Conservation (phyloP, 2,888 invertebrate species). For the Amphipoea lucens region DNA sequence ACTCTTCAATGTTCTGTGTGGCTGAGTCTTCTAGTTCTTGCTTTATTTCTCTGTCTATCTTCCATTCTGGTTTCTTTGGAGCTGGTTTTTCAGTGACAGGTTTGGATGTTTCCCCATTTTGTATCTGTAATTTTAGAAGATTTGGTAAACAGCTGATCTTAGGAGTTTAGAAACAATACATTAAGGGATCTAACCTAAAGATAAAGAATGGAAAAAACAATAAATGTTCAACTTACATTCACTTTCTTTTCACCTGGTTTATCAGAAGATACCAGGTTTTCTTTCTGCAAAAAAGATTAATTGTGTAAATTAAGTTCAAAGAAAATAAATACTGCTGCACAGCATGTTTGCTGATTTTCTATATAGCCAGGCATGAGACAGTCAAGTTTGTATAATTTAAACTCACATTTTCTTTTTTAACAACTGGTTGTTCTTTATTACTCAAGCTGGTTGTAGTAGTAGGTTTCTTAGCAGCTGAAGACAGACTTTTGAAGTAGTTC, state of each 20-base stretch:
- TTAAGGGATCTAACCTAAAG: background rate
- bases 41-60: constrained; percentile 86
- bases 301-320: background rate
- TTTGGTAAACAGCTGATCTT: background rate
- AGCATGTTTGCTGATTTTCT: background rate
- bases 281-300: constrained; percentile 57
- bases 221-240: constrained; percentile 45
- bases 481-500: constrained; percentile 86
- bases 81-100: constrained; percentile 55
- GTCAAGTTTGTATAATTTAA: background rate
- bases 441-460: constrained; percentile 60
- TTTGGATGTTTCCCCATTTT: constrained; percentile 63
- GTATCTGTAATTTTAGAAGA: constrained; percentile 61
- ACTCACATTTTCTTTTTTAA: constrained; percentile 65
- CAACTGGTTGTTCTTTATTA: constrained; percentile 56
- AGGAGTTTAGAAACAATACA: background rate
- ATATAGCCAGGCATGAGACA: background rate
- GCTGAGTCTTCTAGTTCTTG: constrained; percentile 84
- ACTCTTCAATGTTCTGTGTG: constrained; percentile 87
- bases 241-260: constrained; percentile 43
- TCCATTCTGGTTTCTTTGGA: constrained; percentile 82
- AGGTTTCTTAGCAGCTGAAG: constrained; percentile 81
- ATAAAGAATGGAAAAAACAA: background rate
- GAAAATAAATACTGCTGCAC: background rate
- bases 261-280: constrained; percentile 54